Evolutionary conservation across 2,113 vertebrate species (phyloP), one percentile per base, ranked within the genome.

Genomic region (Gymnarchus niloticus): DNA sequence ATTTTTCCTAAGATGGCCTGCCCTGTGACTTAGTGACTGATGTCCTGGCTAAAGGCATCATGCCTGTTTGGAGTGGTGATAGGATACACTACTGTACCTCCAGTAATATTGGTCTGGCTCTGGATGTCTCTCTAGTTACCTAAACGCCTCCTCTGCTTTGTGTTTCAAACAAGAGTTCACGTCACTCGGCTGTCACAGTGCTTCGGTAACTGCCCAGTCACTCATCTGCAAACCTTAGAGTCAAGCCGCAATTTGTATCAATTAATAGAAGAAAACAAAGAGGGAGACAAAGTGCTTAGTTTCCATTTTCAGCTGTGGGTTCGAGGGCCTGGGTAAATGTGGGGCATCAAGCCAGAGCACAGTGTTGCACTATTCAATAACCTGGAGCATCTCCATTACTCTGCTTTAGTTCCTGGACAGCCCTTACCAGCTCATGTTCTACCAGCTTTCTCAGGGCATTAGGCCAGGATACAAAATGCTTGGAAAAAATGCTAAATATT

Each of bases 381-480:
- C 65, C 65, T 73, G 33, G 88, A 85, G 73, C 85, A 78, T 92
- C 91, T 93, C 91, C 91, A 90, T 92, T 92, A 90, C 81, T 83
- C 90, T 84, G 89, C 89, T 92, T 90, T 90, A 90, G 92, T 93
- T 92, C 92, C 89, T 89, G 87, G 86, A 89, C 56, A 59, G 90
- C 90, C 89, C 90, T 88, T 90, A 89, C 89, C 90, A 92, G 92
- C 92, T 95, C 91, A 92, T 91, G 92, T 95, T 94, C 91, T 93
- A 92, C 91, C 89, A 90, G 90, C 88, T 87, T 84, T 89, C 85
- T 44, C 85, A 88, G 88, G 87, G 91, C 89, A 52, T 80, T 37
- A 83, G 76, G 46, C 89, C 90, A 88, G 88, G 88, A 91, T 89
- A 73, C 89, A 86, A 89, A 91, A 92, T 91, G 93, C 91, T 91